Evolutionary conservation across 2,113 vertebrate genomes (phyloP).

Genomic region (Sylvietta virens): DNA sequence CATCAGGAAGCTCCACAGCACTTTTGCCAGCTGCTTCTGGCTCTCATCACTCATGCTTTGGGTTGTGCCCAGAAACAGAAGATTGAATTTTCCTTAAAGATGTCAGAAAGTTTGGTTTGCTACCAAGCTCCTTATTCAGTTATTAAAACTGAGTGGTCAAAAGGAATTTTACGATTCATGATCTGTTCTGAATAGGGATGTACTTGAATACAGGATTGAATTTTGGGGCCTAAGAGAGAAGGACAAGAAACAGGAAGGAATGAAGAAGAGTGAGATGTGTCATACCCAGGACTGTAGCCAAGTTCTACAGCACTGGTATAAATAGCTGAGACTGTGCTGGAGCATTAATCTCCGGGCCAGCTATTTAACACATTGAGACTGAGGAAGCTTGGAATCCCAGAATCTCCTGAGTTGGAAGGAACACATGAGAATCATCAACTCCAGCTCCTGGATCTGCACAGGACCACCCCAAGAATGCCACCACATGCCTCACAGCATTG

Average conservation of each 20-base stretch:
- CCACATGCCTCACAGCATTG: fast-evolving
- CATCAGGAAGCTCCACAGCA: background rate
- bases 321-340: background rate
- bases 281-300: background rate
- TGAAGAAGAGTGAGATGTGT: background rate
- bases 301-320: background rate
- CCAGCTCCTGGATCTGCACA: background rate
- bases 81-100: background rate
- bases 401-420: background rate
- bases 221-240: background rate
- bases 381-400: background rate
- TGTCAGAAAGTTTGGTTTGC: background rate
- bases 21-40: background rate
- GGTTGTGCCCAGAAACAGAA: background rate
- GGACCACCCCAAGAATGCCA: background rate
- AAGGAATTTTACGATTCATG: background rate
- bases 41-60: background rate
- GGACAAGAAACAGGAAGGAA: background rate
- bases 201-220: background rate
- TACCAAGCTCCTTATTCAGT: background rate
- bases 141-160: background rate
- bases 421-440: background rate
- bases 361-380: background rate
- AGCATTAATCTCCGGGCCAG: background rate
- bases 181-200: background rate